Base-by-base conservation (phyloP, 2,113 vertebrate species). In the Amblyopsis rosae region DNA sequence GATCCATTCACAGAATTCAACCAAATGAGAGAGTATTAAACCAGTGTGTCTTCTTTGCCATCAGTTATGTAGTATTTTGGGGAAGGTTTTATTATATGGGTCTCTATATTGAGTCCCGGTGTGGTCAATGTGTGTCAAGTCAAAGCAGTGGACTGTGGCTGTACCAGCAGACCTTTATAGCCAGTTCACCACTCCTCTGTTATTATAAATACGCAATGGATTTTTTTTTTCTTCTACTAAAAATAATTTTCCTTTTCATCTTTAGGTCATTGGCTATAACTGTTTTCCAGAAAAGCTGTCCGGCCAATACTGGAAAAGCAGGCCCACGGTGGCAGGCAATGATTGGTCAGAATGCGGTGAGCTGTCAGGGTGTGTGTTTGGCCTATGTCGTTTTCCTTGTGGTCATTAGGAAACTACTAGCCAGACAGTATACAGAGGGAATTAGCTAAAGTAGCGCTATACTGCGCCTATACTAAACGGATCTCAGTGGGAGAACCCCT, bases 141-240 rank as follows among this genome's bases (percentile, higher is more conserved):
- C 32, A 85, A 82, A 82, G 75, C 61, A 80, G 70, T 75, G 74
- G 77, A 76, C 73, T 66, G 46, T 59, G 69, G 65, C 64, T 78
- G 67, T 76, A 49, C 64, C 66, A 70, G 75, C 65, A 46, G 74
- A 68, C 54, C 53, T 84, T 49, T 0, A 74, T 41, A 41, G 73
- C 82, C 81, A 66, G 77, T 73, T 69, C 67, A 74, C 72, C 80
- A 74, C 47, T 64, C 59, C 85, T 70, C 88, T 91, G 77, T 85
- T 82, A 90, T 88, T 90, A 86, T 71, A 83, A 41, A 65, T 61
- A 63, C 82, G 72, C 53, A 84, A 13, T 60, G 67, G 82, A 78
- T 80, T 55, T 58, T 54, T 72, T 67, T 76, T 56, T 51, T 69
- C 70, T 72, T 80, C 60, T 67, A 72, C 80, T 62, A 76, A 84